Evolutionary conservation across 2,113 vertebrate species (phyloP), one percentile per base, ranked within the genome.

Genomic region (Scatophagus argus): DNA sequence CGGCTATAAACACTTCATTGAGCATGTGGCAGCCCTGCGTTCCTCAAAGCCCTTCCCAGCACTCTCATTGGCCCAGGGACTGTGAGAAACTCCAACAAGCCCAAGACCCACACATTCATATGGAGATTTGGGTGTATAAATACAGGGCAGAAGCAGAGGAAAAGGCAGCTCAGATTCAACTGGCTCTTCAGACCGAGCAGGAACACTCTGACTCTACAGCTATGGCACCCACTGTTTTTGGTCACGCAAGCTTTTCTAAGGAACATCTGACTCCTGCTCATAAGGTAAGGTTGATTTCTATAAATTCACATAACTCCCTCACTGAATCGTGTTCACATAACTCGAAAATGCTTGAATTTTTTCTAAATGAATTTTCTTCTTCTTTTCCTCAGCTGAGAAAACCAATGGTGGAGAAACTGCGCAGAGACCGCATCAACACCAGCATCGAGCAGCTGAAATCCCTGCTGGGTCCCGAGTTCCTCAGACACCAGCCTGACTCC

Each of bases 361-460:
- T 47, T 8, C 59, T 77, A 63, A 90, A 62, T 32, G 2, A 3
- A 55, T 10, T 41, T 55, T 41, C 10, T 39, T 9, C 5, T 1
- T 61, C 1, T 66, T 58, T 58, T 80, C 73, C 86, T 55, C 83
- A 94, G 93, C 77, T 93, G 69, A 94, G 94, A 84, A 94, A 94
- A 21, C 94, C 94, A 29, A 84, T 94, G 88, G 93, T 95, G 68
- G 94, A 95, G 90, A 95, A 95, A 63, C 85, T 94, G 79, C 91
- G 91, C 34, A 87, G 94, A 85, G 94, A 94, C 75, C 92, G 93
- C 49, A 94, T 94, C 81, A 94, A 94, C 91, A 93, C 91, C 88
- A 87, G 94, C 93, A 95, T 95, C 39, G 93, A 94, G 87, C 92
- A 94, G 86, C 93, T 94, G 46, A 94, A 94, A 34, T 85, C 92